Evolutionary conservation across 2,888 invertebrate genomes (phyloP).

Genomic region (Psococerastis gibbosa): DNA sequence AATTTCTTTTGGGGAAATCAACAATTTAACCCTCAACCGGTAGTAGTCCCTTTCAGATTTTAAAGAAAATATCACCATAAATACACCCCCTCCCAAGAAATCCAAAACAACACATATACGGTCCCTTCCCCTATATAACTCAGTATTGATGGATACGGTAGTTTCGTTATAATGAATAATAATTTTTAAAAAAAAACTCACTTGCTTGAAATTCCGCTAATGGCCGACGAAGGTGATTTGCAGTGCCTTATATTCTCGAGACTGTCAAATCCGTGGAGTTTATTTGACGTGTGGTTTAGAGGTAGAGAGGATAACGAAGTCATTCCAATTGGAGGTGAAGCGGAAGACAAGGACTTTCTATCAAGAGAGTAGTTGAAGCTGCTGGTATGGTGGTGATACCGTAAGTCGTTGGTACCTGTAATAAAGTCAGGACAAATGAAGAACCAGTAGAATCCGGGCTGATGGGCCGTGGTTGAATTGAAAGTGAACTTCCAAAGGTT

Average conservation of each 20-base stretch:
- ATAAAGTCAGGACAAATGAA: constrained; percentile 15
- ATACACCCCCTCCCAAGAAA: too few relatives aligned
- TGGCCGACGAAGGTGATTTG: constrained; percentile 27
- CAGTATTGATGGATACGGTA: too few relatives aligned
- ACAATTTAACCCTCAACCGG: too few relatives aligned
- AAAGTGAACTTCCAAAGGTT: too few relatives aligned
- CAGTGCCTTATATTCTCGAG: constrained; percentile 27
- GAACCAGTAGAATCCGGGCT: constrained; percentile 8
- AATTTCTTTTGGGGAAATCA: too few relatives aligned
- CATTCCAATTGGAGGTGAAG: constrained; percentile 37
- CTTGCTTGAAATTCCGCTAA: constrained; percentile 23
- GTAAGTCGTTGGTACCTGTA: constrained; percentile 34
- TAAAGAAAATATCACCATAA: too few relatives aligned
- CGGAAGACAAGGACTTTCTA: constrained; percentile 32
- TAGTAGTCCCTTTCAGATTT: too few relatives aligned
- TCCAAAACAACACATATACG: too few relatives aligned
- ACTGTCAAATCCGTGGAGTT: constrained; percentile 25
- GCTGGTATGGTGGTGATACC: constrained; percentile 23
- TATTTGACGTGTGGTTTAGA: constrained; percentile 12
- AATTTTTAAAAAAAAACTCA: too few relatives aligned
- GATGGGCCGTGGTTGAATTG: too few relatives aligned
- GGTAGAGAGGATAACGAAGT: constrained; percentile 41
- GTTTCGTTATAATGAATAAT: too few relatives aligned
- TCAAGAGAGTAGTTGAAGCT: constrained; percentile 32
- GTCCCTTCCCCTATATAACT: too few relatives aligned